Conservation (phyloP, 1,140 invertebrate genomes). For the Drosophila rufa region DNA sequence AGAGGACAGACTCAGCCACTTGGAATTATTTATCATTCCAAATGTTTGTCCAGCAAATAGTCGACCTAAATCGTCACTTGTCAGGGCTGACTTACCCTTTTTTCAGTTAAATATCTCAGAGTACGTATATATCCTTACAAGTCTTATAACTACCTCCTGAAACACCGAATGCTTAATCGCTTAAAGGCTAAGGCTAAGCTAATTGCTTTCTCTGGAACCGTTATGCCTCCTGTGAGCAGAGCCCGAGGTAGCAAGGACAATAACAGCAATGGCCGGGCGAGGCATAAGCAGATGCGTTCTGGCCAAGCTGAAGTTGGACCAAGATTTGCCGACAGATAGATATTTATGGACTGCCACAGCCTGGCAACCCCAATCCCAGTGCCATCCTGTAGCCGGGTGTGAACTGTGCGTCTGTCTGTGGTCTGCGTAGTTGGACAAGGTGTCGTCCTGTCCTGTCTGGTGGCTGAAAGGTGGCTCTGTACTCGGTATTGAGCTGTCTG, state of each 20-base stretch:
- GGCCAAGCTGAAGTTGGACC: neutral
- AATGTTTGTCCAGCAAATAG: neutral
- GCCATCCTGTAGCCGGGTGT: constrained; percentile 10
- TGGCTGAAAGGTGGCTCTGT: constrained; percentile 29
- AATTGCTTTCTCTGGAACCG: neutral
- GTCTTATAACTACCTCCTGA: neutral
- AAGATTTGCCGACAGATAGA: constrained; percentile 62
- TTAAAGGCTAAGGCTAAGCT: neutral
- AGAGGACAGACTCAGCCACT: neutral
- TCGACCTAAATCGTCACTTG: constrained; percentile 4
- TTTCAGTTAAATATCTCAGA: neutral
- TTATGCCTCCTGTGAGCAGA: neutral
- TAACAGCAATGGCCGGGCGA: neutral
- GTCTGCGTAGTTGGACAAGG: constrained; percentile 42
- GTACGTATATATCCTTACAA: too few species aligned
- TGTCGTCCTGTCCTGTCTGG: constrained; percentile 37
- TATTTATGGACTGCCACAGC: constrained; percentile 71
- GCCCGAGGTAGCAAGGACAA: constrained; percentile 23
- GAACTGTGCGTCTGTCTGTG: constrained; percentile 38
- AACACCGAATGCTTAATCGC: neutral
- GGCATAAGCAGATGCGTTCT: constrained; percentile 45
- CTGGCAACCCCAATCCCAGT: constrained; percentile 20
- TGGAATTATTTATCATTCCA: neutral
- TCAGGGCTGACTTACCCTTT: constrained; percentile 11
- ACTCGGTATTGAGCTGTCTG: neutral